Evolutionary conservation across 2,888 invertebrate species (phyloP).

Genomic region (Philereme transversata): DNA sequence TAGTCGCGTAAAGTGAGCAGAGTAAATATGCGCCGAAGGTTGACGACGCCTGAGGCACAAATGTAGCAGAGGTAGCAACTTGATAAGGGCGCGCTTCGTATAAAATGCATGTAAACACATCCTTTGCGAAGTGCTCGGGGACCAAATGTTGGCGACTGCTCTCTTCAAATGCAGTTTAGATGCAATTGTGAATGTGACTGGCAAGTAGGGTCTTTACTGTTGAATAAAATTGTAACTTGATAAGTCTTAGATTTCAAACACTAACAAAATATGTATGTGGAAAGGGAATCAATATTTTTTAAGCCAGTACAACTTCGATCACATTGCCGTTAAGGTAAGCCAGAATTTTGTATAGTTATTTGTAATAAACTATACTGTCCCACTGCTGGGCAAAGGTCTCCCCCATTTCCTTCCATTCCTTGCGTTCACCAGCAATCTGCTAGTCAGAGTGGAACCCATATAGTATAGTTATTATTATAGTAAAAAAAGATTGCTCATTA

Average conservation of each 20-base stretch:
- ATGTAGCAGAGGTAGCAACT: conserved; percentile 70
- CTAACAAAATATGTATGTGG: neutral
- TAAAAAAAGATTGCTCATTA: too few species aligned
- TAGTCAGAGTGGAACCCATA: too few species aligned
- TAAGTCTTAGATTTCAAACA: conserved; percentile 14
- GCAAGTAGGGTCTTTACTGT: conserved; percentile 14
- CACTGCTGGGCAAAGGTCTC: too few species aligned
- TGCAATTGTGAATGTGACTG: conserved; percentile 28
- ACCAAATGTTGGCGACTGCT: conserved; percentile 64
- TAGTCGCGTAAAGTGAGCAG: conserved; percentile 71
- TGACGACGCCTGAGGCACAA: conserved; percentile 72
- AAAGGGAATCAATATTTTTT: too few species aligned
- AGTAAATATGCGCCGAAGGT: conserved; percentile 75
- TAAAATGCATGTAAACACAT: conserved; percentile 80
- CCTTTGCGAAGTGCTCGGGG: conserved; percentile 58
- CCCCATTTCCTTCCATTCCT: too few species aligned
- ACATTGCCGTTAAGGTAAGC: too few species aligned
- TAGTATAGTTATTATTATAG: too few species aligned
- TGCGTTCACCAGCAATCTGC: too few species aligned
- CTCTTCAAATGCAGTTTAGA: conserved; percentile 40
- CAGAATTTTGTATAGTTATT: too few species aligned
- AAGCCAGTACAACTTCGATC: too few species aligned
- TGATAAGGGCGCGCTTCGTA: conserved; percentile 68
- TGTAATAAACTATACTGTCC: too few species aligned
- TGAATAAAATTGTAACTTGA: conserved; percentile 24